phyloP scores from a whole-genome alignment of 1,140 invertebrate genomes.

The Conus betulinus region DNA sequence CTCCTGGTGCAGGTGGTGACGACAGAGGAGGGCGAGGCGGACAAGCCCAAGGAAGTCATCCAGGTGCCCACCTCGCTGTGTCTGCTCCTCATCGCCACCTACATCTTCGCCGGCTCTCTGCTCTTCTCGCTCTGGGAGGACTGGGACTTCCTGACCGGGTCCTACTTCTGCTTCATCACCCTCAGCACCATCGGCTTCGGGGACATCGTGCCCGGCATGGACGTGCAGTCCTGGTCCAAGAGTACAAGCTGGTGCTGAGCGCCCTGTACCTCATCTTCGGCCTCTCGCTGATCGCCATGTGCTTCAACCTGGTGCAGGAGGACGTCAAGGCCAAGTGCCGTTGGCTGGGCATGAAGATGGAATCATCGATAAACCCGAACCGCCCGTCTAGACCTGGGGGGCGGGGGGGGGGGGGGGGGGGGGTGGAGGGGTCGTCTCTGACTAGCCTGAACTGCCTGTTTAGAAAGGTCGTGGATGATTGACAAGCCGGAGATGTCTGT shows the following conservation, averaged over 20 bases:
- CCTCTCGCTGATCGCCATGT: slow-evolving; percentile 98
- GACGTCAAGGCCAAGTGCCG: slow-evolving; percentile 87
- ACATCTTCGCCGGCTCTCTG: slow-evolving; percentile 74
- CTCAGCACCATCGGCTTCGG: slow-evolving; percentile 89
- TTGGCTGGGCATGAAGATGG: slow-evolving; percentile 77
- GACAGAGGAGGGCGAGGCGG: slow-evolving; percentile 54
- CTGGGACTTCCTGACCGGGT: slow-evolving; percentile 90
- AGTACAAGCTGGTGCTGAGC: slow-evolving; percentile 72
- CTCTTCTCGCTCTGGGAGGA: slow-evolving; percentile 73
- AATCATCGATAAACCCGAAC: slow-evolving; percentile 62
- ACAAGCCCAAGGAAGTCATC: slow-evolving; percentile 61
- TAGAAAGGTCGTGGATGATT: not conserved
- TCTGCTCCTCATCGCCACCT: slow-evolving; percentile 71
- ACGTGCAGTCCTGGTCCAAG: slow-evolving; percentile 66
- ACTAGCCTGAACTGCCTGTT: not conserved
- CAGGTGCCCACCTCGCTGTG: slow-evolving; percentile 69
- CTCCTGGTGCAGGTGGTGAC: slow-evolving; percentile 43
- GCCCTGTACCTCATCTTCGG: slow-evolving; percentile 85
- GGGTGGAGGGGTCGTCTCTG: too few relatives aligned
- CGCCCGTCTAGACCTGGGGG: slow-evolving; percentile 36
- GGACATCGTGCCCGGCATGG: slow-evolving; percentile 85
- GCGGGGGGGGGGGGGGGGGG: too few relatives aligned
- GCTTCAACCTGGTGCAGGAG: slow-evolving; percentile 98
- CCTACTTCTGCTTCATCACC: slow-evolving; percentile 96
- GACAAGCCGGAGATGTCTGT: not conserved